These are phyloP conservation scores for Toxostoma redivivum DNA, from an alignment of 2,113 vertebrate species.

Conservation along the genomic window DNA sequence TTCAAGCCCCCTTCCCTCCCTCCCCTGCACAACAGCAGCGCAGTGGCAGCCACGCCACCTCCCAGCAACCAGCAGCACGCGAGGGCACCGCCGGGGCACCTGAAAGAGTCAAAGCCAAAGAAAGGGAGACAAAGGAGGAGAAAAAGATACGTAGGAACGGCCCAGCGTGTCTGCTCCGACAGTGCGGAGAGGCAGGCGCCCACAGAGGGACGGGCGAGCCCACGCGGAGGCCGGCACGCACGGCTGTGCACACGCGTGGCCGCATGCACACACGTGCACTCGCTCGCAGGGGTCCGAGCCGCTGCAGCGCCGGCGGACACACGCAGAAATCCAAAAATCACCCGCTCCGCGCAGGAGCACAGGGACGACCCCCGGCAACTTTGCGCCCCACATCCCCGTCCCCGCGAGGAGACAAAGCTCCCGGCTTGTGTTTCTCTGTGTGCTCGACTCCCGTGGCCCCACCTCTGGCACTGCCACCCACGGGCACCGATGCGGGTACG, in stretches of 20 bases:
- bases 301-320: background rate
- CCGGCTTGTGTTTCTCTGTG: background rate
- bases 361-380: background rate
- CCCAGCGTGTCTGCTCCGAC: background rate
- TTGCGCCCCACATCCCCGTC: background rate
- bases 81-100: slow-evolving; percentile 58
- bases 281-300: background rate
- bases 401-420: background rate
- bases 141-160: background rate
- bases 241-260: background rate
- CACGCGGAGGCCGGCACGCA: background rate
- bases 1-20: slow-evolving; percentile 61
- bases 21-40: slow-evolving; percentile 60
- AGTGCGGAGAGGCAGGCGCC: background rate
- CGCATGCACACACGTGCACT: background rate
- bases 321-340: background rate
- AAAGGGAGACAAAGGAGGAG: background rate
- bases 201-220: background rate
- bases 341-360: background rate
- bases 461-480: background rate
- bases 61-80: slow-evolving; percentile 68
- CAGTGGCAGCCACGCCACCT: slow-evolving; percentile 69
- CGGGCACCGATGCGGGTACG: background rate
- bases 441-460: background rate
- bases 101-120: slow-evolving; percentile 37